Evolutionary conservation across 2,888 invertebrate genomes (phyloP), one percentile per base, ranked within the genome.

Genomic region (Phlogophora meticulosa): DNA sequence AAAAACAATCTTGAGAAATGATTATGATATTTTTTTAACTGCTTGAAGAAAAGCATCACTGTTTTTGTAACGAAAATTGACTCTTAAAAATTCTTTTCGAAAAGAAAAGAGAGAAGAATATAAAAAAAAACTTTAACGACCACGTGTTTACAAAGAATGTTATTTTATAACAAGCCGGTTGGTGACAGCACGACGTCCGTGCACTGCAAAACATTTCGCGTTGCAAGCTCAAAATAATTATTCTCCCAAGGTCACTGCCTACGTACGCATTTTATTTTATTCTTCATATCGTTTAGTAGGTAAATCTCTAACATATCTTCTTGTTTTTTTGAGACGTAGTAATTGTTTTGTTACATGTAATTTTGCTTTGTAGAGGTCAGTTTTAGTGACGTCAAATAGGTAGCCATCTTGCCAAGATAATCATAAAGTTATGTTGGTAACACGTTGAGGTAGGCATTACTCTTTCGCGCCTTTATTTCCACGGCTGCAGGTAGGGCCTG

Each of bases 221-320:
- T 85, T 88, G 85, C 72, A 75, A 71, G 90, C 90, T 91, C 74
- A 76, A 92, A 92, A 94, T 93, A 94, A 92, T 93, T 91, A 91
- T 83, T 87, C 81, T 84, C 79, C 85, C 92, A 92, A 94, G 94
- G 94, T 89, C 91, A 84, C 92, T 61, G 76, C 93, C 92, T 87
- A 92, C 93, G 85, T 84, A 53, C 71, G 67, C 81, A 90, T 90
- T 92, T 91, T 90, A 90, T 91, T 88, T 90, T 88, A 85, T 79
- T 78, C 76, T 85, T 85, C 90, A 88, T 90, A 90, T 59, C 66
- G 45, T 55, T 56, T 72, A 78, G 49, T 66, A 66, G 63, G 79
- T 78, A 77, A 84, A 49, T 66, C 57, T 66, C 62, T 38, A 61
- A 51, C 61, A 42, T 42, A 45, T 72, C 22, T 52, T 38, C 32